Evolutionary conservation across 2,888 invertebrate genomes (phyloP).

Genomic region (Dilophus febrilis): DNA sequence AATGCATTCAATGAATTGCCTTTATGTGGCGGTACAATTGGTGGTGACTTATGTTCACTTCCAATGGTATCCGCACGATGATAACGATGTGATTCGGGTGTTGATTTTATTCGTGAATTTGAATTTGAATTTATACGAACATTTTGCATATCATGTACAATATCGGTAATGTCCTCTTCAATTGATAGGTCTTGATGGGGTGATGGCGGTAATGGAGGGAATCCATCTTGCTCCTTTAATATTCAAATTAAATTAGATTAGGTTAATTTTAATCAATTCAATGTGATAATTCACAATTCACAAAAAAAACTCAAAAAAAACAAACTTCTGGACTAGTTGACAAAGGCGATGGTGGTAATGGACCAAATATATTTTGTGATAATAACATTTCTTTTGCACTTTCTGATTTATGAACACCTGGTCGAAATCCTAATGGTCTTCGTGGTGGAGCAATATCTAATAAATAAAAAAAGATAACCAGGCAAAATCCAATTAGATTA

Average conservation of each 20-base stretch:
- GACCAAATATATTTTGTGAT: slow-evolving; percentile 26
- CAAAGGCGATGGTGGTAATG: slow-evolving; percentile 27
- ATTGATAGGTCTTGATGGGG: slow-evolving; percentile 45
- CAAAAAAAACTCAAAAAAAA: background rate
- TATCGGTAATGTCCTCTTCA: slow-evolving; percentile 10
- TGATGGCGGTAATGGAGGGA: slow-evolving; percentile 68
- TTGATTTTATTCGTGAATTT: slow-evolving; percentile 13
- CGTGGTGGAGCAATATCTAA: slow-evolving; percentile 18
- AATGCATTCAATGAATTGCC: slow-evolving; percentile 46
- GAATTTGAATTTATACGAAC: slow-evolving; percentile 7
- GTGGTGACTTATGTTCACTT: slow-evolving; percentile 31
- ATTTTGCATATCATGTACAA: slow-evolving; percentile 10
- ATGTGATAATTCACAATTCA: background rate
- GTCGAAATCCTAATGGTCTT: slow-evolving; percentile 30
- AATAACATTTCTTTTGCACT: slow-evolving; percentile 51
- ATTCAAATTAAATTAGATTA: background rate
- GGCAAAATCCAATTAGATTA: no score
- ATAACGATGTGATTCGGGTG: slow-evolving; percentile 6
- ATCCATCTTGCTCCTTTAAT: slow-evolving; percentile 28
- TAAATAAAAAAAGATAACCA: background rate
- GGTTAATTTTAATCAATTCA: no score
- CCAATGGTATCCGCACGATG: slow-evolving; percentile 3
- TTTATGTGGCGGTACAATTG: slow-evolving; percentile 57
- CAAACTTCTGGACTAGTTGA: slow-evolving; percentile 16
- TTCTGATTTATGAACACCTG: slow-evolving; percentile 55